phyloP scores from a whole-genome alignment of 2,797 vertebrate species.

The Benthosema pterotum region DNA sequence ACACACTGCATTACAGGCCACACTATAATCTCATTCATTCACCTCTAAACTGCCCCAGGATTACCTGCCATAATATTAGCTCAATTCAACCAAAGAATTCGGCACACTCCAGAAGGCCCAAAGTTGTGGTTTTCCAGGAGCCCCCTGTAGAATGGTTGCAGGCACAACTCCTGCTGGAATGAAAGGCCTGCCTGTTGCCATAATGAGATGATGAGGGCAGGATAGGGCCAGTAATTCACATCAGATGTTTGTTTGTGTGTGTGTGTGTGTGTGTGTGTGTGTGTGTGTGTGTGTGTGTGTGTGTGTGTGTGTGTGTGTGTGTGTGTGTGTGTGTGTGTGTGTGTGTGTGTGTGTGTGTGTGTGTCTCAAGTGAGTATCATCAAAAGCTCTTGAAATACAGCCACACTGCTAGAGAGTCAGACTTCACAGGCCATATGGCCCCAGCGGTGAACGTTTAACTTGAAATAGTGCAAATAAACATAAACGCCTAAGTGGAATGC shows the following conservation, averaged over 20 bases:
- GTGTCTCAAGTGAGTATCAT: neutral
- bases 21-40: constrained; percentile 11
- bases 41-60: constrained; percentile 27
- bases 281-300: constrained; percentile 24
- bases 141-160: constrained; percentile 12
- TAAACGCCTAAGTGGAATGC: neutral
- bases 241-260: constrained; percentile 29
- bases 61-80: constrained; percentile 45
- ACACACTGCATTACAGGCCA: constrained; percentile 26
- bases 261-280: constrained; percentile 22
- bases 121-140: constrained; percentile 38
- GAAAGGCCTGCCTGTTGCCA: constrained; percentile 20
- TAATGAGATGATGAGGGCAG: constrained; percentile 26
- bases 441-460: neutral
- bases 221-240: constrained; percentile 32
- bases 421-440: neutral
- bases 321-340: constrained; percentile 14
- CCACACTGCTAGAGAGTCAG: neutral
- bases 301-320: constrained; percentile 22
- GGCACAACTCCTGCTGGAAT: constrained; percentile 5
- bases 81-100: constrained; percentile 17
- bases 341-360: constrained; percentile 22
- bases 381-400: constrained; percentile 9
- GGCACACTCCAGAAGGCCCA: constrained; percentile 6
- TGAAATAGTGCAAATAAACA: neutral